Evolutionary conservation across 2,797 vertebrate genomes (phyloP), one percentile per base, ranked within the genome.

Genomic region (Gadopsis marmoratus): DNA sequence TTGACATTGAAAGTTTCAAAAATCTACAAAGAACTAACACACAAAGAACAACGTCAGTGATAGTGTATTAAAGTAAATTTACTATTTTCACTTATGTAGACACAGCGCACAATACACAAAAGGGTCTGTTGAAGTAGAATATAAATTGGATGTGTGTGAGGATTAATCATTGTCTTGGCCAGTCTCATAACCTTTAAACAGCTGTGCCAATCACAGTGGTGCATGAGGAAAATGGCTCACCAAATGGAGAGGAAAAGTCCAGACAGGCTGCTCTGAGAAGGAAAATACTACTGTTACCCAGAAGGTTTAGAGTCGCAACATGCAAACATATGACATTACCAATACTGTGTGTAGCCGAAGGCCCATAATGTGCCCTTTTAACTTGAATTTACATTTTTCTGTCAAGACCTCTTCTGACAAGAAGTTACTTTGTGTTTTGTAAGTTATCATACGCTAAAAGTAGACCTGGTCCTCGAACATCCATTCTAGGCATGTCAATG

Each of bases 91-190:
- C 56, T 59, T 17, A 66, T 71, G 47, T 60, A 45, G 71, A 85
- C 74, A 68, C n/a, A 78, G 78, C 76, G 67, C 47, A 35, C 37
- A 51, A 51, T 79, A 79, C 63, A 84, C 72, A 82, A 75, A 84
- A 43, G 12, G 47, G 43, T 65, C 14, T 53, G 79, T 23, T 74
- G 39, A 84, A 76, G 45, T 62, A 48, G 54, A 79, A 81, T 83
- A 76, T 74, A 85, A 78, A 87, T 73, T 54, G 63, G 65, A 83
- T 60, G 47, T 76, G 35, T 63, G 56, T 54, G 71, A 81, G 65
- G 74, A 86, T 83, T 87, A 81, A 87, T 83, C 75, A 62, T 63
- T 59, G 55, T 81, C 70, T 76, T 63, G 47, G 82, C 59, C 19
- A 21, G 64, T 81, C 70, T 69, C 72, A 71, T 78, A 76, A 74